Evolutionary conservation across 1,140 invertebrate species (phyloP), one percentile per base, ranked within the genome.

Genomic region (Acromyrmex heyeri): DNA sequence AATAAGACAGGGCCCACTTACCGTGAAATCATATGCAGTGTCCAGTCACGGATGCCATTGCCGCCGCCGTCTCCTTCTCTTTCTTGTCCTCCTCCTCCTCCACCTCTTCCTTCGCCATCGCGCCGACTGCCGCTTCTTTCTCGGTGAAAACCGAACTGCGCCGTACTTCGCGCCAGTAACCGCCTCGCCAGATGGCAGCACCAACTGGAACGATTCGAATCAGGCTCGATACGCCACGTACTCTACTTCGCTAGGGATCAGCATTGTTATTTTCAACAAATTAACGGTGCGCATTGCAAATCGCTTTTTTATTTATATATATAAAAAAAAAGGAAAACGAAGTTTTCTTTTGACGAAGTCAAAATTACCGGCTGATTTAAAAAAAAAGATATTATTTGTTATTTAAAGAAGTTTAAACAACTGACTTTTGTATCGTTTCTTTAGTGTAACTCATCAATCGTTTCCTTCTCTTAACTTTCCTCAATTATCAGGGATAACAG

Each of bases 41-140:
- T 95, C 94, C 94, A 95, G 95, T 95, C 95, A 95, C 94, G 95
- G 95, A 94, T 95, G 94, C 94, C 95, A 95, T 94, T 94, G 93
- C 94, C 93, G 89, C 73, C 59, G 73, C 73, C 79, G 89, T 90
- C 82, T 55, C 72, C 69, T 61, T 57, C 57, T 16, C 27, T 50
- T 61, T 57, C 57, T 16, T n/a, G 27, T 27, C 12, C 50, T 34
- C 30, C 34, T 48, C 55, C 44, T 64, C 57, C 18, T 48, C 21
- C 57, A 27, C 24, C 65, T 62, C 64, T 27, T n/a, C 38, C 55
- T 65, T 64, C 38, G 18, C 59, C 38, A 57, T 72, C 89, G 90
- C 91, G 86, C 86, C 91, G 78, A 79, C 38, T 18, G 50, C n/a
- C 62, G 91, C 92, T 91, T 90, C 90, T 92, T 90, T 91, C 91